Conservation (phyloP, 1,140 invertebrate genomes). For the Proales similis region DNA sequence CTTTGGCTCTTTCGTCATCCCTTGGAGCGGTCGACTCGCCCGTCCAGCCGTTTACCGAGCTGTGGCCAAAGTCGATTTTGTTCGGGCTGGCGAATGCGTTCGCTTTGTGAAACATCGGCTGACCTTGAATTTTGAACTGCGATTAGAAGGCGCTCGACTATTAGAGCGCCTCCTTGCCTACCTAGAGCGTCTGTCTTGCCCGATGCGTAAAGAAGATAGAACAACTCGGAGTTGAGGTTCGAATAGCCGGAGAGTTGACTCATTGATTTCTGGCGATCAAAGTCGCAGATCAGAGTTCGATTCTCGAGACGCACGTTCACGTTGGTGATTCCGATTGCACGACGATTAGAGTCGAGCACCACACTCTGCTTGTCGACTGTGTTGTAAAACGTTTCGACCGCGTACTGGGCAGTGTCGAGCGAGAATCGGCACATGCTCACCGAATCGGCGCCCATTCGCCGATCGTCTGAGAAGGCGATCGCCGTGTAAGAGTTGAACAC, state of each 20-base stretch:
- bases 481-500: slow-evolving; percentile 20
- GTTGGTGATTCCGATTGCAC: slow-evolving; percentile 2
- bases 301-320: not conserved
- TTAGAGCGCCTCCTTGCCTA: not conserved
- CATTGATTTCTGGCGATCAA: slow-evolving; percentile 2
- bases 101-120: slow-evolving; percentile 9
- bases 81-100: slow-evolving; percentile 5
- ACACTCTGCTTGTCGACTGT: not conserved
- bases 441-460: slow-evolving; percentile 25
- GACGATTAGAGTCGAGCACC: not conserved
- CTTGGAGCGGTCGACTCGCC: not conserved
- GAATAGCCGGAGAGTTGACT: not conserved
- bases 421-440: slow-evolving; percentile 31
- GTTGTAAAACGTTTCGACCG: slow-evolving; percentile 25
- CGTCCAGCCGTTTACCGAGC: not conserved
- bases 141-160: not conserved
- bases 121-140: slow-evolving; percentile 1
- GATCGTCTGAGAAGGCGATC: slow-evolving; percentile 11
- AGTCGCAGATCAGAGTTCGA: slow-evolving; percentile 21
- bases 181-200: slow-evolving; percentile 1
- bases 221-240: slow-evolving; percentile 6
- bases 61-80: slow-evolving; percentile 10
- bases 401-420: not conserved
- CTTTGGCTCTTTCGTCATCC: not conserved
- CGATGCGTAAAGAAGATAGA: slow-evolving; percentile 11